Evolutionary conservation across 2,888 invertebrate genomes (phyloP), one percentile per base, ranked within the genome.

Genomic region (Drosophila crucigera): DNA sequence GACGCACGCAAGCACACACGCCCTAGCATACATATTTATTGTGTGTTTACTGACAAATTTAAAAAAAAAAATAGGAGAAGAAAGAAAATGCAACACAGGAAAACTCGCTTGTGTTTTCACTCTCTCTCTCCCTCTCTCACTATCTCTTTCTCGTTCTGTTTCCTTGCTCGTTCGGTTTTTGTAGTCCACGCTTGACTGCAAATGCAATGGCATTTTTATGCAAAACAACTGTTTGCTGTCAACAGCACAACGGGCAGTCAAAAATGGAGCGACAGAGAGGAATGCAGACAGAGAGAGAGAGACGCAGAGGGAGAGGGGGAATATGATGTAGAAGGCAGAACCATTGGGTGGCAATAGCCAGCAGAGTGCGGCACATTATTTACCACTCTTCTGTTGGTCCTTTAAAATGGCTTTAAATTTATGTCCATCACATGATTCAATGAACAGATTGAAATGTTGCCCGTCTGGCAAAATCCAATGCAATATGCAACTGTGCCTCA

Each of bases 161-260:
- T 19, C 28, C 25, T 54, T 54, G 41, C 33, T 64, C 47, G 68
- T 28, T 10, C 59, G 39, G 39, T 33, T 49, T 64, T 58, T 68
- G 53, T 73, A 63, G 53, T 54, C 31, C 28, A 41, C 78, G 66
- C 61, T 64, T 53, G 59, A 55, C 68, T 85, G 84, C 83, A 85
- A 58, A 76, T 81, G 86, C 86, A 86, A 85, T 82, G 77, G 89
- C 76, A 82, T 87, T 90, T 87, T 89, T 90, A 87, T 87, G 87
- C 90, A 87, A 87, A 87, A 89, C 90, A 87, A 87, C 88, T 89
- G 90, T 87, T 89, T 88, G 88, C 88, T 87, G 90, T 87, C 86
- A 89, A 73, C 85, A 72, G 70, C 87, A 86, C 84, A 84, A 70
- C 89, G 78, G 76, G 71, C 59, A 64, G 54, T 30, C 30, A 47